Evolutionary conservation across 2,797 vertebrate species (phyloP).

Genomic region (Gambelia wislizenii): DNA sequence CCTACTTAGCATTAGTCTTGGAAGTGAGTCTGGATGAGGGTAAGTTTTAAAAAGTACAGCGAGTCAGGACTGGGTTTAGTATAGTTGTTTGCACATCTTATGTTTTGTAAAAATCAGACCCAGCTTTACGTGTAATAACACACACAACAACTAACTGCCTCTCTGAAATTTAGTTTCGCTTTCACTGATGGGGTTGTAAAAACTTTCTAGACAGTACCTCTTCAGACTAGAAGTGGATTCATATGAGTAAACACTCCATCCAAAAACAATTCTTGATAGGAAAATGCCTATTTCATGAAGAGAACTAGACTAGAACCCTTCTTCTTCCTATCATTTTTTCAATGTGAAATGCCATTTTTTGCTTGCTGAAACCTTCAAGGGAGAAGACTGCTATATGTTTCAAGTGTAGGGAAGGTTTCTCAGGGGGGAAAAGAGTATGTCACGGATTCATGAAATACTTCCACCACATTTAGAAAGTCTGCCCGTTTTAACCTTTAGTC

Average conservation of each 20-base stretch:
- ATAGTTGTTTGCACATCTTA: not conserved
- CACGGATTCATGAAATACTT: not conserved
- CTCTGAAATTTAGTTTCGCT: not conserved
- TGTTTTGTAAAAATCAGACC: not conserved
- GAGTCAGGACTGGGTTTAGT: no score
- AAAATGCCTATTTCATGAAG: not conserved
- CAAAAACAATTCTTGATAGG: not conserved
- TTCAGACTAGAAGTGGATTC: not conserved
- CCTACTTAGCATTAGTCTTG: no score
- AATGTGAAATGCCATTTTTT: not conserved
- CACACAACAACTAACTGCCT: not conserved
- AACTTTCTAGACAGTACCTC: not conserved
- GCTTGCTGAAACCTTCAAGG: not conserved
- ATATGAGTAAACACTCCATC: not conserved
- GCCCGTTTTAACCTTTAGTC: no score
- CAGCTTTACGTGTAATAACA: not conserved
- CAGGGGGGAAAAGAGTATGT: not conserved
- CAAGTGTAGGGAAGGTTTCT: not conserved
- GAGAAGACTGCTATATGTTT: not conserved
- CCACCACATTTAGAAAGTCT: not conserved
- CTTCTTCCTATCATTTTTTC: not conserved
- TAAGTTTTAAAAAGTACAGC: not conserved
- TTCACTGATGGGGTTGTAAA: not conserved
- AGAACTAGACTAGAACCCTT: not conserved
- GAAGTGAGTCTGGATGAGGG: no score